A percentile compares a stretch with the other conserved stretches of the same genome.
Conservation (phyloP, 2,888 invertebrate species). For the Anaspis maculata region DNA sequence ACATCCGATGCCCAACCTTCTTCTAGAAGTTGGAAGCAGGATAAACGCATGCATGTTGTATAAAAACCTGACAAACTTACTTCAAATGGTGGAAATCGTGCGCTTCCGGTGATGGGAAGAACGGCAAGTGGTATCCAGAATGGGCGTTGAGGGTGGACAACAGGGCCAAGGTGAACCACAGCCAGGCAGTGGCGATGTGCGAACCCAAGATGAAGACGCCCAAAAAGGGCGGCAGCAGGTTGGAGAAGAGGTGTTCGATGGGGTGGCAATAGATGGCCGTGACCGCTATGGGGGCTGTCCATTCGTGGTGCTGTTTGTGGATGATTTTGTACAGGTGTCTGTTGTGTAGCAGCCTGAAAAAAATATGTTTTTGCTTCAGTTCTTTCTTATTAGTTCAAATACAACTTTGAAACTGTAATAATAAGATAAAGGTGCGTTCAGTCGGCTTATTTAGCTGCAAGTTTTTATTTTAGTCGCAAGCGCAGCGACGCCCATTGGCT, state of each 20-base stretch:
- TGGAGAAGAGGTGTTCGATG: slow-evolving; percentile 66
- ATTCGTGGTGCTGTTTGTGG: slow-evolving; percentile 82
- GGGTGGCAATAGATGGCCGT: slow-evolving; percentile 77
- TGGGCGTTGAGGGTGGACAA: slow-evolving; percentile 73
- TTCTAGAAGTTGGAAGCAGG: too few relatives aligned
- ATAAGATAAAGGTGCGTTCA: background rate
- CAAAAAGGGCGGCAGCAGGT: slow-evolving; percentile 65
- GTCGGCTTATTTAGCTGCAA: too few relatives aligned
- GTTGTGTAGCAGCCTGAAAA: slow-evolving; percentile 60
- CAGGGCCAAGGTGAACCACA: slow-evolving; percentile 74
- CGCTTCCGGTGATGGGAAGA: slow-evolving; percentile 77
- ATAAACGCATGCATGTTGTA: too few relatives aligned
- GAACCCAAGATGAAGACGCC: slow-evolving; percentile 68
- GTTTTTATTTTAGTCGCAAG: too few relatives aligned
- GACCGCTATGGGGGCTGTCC: slow-evolving; percentile 81
- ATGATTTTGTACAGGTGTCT: slow-evolving; percentile 68
- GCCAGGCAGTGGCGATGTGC: slow-evolving; percentile 67
- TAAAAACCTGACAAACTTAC: too few relatives aligned
- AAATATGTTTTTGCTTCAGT: slow-evolving; percentile 8
- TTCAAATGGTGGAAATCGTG: slow-evolving; percentile 85
- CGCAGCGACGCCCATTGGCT: too few relatives aligned
- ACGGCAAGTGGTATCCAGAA: slow-evolving; percentile 79
- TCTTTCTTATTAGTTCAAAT: slow-evolving; percentile 3
- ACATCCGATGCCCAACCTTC: too few relatives aligned
- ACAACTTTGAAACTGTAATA: background rate